Base-by-base conservation (phyloP, 2,797 vertebrate genomes). In the Triplophysa yarkandensis region DNA sequence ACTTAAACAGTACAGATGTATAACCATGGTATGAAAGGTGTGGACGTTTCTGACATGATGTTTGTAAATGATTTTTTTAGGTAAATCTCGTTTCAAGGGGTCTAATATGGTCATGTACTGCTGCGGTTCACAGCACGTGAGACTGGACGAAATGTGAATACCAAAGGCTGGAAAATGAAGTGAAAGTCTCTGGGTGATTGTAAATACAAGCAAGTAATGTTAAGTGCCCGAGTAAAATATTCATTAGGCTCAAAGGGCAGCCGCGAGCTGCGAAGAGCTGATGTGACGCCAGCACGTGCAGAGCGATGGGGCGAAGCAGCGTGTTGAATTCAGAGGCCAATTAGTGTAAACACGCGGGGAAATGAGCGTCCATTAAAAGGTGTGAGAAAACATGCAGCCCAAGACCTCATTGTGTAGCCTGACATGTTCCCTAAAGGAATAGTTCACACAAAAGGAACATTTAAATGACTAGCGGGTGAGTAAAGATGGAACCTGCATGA, bases 141-240 rank as follows among this genome's bases (percentile, higher is more conserved):
- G 63, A 71, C 68, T 73, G 77, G 74, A 79, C 73, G 72, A 71
- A 52, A 81, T 77, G 81, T 58, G 16, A 74, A 81, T 84, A 80
- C 73, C 65, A 69, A 68, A 63, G 46, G 64, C 48, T 72, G 64
- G 54, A 34, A 75, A 76, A 66, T 64, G 41, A 72, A 80, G 79
- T 69, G 60, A 41, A 34, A 52, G 66, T 78, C 81, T 75, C 79
- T 6, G 21, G 69, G 61, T 60, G 63, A 65, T 78, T 74, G 39
- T 83, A 75, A 81, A 83, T 78, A 68, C 34, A 81, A 76, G 65
- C 61, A 68, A 58, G 55, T 19, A 64, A 71, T 58, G 77, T 81
- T 84, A 80, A 83, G 65, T 66, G 78, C 25, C 58, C 64, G 52
- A 71, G 58, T 79, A 71, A 68, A 81, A 76, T 41, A 78, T 82